phyloP scores from a whole-genome alignment of 1,140 invertebrate species.

The Drosophila seguyi region DNA sequence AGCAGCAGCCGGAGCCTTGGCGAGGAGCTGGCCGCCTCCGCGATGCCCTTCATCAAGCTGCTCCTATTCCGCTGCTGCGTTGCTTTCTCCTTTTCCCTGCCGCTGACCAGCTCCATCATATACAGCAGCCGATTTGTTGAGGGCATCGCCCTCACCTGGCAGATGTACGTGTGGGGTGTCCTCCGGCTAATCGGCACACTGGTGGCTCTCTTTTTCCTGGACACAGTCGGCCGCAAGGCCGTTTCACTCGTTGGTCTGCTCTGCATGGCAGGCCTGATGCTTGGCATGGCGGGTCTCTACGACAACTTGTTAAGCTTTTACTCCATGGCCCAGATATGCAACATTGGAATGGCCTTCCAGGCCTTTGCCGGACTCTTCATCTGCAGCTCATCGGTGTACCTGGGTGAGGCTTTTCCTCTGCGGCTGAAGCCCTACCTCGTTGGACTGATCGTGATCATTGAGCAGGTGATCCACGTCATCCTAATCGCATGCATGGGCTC shows the following conservation, averaged over 20 bases:
- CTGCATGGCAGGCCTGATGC: slow-evolving; percentile 59
- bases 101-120: slow-evolving; percentile 51
- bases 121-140: slow-evolving; percentile 22
- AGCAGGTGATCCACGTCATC: slow-evolving; percentile 72
- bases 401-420: slow-evolving; percentile 74
- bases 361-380: slow-evolving; percentile 68
- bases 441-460: slow-evolving; percentile 53
- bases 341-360: slow-evolving; percentile 56
- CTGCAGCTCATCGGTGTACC: slow-evolving; percentile 55
- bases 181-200: slow-evolving; percentile 55
- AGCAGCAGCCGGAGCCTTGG: slow-evolving; percentile 19
- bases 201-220: slow-evolving; percentile 37
- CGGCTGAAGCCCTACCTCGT: slow-evolving; percentile 57
- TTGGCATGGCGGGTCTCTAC: slow-evolving; percentile 63
- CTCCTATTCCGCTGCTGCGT: slow-evolving; percentile 61
- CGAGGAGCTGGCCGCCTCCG: slow-evolving; percentile 39
- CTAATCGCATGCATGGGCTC: slow-evolving; percentile 44
- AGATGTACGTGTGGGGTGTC: slow-evolving; percentile 43
- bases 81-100: slow-evolving; percentile 68
- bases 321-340: slow-evolving; percentile 50
- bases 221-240: slow-evolving; percentile 62
- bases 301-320: not conserved
- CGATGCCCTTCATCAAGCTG: slow-evolving; percentile 58
- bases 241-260: slow-evolving; percentile 51
- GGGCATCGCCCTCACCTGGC: slow-evolving; percentile 36